Conservation (phyloP, 2,888 invertebrate genomes). For the Drosophila pseudotakahashii region DNA sequence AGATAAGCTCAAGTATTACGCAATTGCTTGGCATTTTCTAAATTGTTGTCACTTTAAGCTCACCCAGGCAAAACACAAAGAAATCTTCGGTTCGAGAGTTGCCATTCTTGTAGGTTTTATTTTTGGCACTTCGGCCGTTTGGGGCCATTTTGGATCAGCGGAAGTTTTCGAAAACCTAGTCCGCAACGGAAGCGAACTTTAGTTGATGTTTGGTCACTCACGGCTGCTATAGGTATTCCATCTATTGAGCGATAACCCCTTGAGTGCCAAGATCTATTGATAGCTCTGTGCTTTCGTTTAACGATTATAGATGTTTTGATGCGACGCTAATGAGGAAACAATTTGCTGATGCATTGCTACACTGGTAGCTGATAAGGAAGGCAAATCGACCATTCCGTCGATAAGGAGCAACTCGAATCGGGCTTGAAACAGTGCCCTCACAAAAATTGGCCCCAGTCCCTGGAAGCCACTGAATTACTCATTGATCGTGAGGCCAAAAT, state of each 20-base stretch:
- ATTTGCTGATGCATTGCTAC: constrained; percentile 44
- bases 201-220: background rate
- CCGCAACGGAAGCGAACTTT: constrained; percentile 30
- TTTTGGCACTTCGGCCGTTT: constrained; percentile 3
- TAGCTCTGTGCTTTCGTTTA: constrained; percentile 7
- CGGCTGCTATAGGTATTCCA: background rate
- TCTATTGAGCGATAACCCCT: constrained; percentile 22
- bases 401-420: constrained; percentile 3
- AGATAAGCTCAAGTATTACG: constrained; percentile 49
- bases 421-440: background rate
- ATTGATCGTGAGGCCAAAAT: constrained; percentile 28
- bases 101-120: background rate
- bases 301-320: constrained; percentile 39
- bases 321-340: constrained; percentile 58
- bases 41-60: constrained; percentile 2
- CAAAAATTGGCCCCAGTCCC: background rate
- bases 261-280: constrained; percentile 26
- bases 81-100: constrained; percentile 3
- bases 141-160: constrained; percentile 15
- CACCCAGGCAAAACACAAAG: background rate
- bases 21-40: constrained; percentile 28
- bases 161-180: constrained; percentile 19
- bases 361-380: constrained; percentile 33
- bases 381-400: constrained; percentile 9
- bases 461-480: constrained; percentile 11